phyloP scores from a whole-genome alignment of 2,888 invertebrate species.

The Nomada fabriciana region DNA sequence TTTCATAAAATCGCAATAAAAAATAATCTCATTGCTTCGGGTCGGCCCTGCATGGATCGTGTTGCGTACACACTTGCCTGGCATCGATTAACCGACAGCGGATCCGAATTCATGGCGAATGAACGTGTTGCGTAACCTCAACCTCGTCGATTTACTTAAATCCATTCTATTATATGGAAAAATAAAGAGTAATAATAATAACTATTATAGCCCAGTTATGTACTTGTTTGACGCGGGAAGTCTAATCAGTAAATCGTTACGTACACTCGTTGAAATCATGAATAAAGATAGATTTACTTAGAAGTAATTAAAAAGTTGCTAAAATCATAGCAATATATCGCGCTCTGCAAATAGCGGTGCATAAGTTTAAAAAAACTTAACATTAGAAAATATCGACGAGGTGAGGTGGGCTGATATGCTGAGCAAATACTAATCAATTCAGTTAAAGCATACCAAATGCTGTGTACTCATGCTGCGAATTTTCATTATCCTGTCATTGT shows the following conservation, averaged over 20 bases:
- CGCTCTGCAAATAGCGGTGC: conserved; percentile 8
- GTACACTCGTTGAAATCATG: too few species aligned
- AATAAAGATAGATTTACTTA: too few species aligned
- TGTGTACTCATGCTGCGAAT: conserved; percentile 62
- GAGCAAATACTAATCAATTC: conserved; percentile 21
- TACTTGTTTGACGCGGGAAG: too few species aligned
- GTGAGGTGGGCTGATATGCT: conserved; percentile 35
- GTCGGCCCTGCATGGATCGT: conserved; percentile 83
- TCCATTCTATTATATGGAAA: not conserved
- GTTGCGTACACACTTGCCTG: conserved; percentile 58
- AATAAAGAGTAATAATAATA: not conserved
- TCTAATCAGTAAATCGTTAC: too few species aligned
- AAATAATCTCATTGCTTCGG: conserved; percentile 78
- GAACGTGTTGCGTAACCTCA: conserved; percentile 57
- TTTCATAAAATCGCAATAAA: not conserved
- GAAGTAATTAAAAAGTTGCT: too few species aligned
- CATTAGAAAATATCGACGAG: conserved; percentile 48
- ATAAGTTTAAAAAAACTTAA: not conserved
- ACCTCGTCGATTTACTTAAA: conserved; percentile 66
- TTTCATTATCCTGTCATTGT: conserved; percentile 55
- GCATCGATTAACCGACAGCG: conserved; percentile 54
- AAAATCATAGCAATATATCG: not conserved
- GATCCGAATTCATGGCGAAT: conserved; percentile 50
- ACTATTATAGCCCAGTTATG: not conserved
- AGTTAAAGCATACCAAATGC: conserved; percentile 23